These are phyloP conservation scores for Steinernema carpocapsae DNA, from an alignment of 2,888 invertebrate genomes.

Conservation along the genomic window DNA sequence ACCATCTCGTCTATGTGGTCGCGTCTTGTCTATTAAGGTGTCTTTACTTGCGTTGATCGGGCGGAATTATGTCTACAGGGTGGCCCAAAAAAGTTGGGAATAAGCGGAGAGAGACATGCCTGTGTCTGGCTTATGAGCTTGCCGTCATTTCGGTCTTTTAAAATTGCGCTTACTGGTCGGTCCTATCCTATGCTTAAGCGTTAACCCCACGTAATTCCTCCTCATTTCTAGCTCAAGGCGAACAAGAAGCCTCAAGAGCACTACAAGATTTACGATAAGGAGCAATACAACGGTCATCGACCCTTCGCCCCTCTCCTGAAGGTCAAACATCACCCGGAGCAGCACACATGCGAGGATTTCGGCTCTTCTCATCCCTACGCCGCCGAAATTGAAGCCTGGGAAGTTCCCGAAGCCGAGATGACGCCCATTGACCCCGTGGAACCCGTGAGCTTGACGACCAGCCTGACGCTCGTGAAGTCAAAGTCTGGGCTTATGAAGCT, in stretches of 20 bases:
- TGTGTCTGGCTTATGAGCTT: no score
- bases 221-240: neutral
- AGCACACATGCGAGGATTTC: neutral
- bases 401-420: slow-evolving; percentile 45
- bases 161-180: no score
- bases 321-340: slow-evolving; percentile 45
- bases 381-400: slow-evolving; percentile 51
- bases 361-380: slow-evolving; percentile 53
- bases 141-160: no score
- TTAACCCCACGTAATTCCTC: neutral
- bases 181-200: no score
- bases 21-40: no score
- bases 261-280: neutral
- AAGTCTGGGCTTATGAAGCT: neutral
- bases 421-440: slow-evolving; percentile 23
- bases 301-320: slow-evolving; percentile 54
- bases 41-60: no score
- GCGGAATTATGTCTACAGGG: no score
- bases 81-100: no score
- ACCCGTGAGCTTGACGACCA: neutral
- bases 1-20: no score
- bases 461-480: neutral
- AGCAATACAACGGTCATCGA: slow-evolving; percentile 43
- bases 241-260: neutral
- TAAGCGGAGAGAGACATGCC: no score